Evolutionary conservation across 2,113 vertebrate species (phyloP).

Genomic region (Heterochromis multidens): DNA sequence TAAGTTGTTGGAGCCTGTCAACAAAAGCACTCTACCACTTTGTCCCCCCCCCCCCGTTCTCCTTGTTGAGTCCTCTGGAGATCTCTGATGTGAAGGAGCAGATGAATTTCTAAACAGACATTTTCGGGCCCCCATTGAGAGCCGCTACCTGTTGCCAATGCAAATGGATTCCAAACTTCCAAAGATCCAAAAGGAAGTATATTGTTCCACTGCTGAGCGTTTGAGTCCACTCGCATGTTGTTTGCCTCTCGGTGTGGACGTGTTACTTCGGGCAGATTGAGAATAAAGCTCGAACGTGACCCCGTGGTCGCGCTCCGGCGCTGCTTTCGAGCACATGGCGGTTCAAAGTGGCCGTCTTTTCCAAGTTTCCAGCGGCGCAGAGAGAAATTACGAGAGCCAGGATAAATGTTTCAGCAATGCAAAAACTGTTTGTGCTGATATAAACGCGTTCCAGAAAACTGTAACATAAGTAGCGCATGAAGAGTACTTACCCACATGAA

Average conservation of each 20-base stretch:
- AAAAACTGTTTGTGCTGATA: background rate
- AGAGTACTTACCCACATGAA: constrained; percentile 42
- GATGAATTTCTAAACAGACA: constrained; percentile 45
- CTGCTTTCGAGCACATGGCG: background rate
- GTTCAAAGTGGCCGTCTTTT: constrained; percentile 26
- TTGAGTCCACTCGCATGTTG: background rate
- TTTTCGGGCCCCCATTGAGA: constrained; percentile 18
- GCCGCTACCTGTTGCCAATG: constrained; percentile 68
- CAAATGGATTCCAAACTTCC: constrained; percentile 42
- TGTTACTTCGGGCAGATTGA: background rate
- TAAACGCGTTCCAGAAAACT: background rate
- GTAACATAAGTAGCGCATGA: background rate
- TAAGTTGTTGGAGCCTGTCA: constrained; percentile 62
- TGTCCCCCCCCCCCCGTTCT: background rate
- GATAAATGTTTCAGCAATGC: background rate
- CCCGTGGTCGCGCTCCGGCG: background rate
- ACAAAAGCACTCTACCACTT: constrained; percentile 52
- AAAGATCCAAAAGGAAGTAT: constrained; percentile 23
- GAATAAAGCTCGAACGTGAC: background rate
- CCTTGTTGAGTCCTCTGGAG: constrained; percentile 34
- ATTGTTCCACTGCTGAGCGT: constrained; percentile 16
- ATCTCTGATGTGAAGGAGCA: constrained; percentile 53
- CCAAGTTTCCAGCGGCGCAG: background rate
- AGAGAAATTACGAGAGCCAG: background rate
- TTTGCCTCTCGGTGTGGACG: constrained; percentile 3